These are phyloP conservation scores for Parelbella ahira DNA, from an alignment of 2,888 invertebrate genomes.

Conservation along the genomic window DNA sequence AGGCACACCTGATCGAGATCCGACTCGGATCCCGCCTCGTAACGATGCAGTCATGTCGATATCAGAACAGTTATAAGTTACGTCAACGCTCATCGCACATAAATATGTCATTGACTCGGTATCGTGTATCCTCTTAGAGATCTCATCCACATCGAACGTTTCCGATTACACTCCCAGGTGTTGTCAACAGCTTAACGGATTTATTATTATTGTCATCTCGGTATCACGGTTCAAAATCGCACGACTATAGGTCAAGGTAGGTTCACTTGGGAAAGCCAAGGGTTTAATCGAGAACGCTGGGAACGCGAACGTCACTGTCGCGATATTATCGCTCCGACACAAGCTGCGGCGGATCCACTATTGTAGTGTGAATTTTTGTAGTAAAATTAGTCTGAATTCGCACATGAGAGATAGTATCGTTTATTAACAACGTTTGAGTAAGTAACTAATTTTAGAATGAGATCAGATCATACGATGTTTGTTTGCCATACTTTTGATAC, in stretches of 20 bases:
- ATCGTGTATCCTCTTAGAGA: conserved; percentile 30
- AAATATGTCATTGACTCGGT: conserved; percentile 33
- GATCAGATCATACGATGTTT: conserved; percentile 37
- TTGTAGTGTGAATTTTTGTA: conserved; percentile 51
- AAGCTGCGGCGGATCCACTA: conserved; percentile 33
- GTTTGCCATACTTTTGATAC: too few relatives aligned
- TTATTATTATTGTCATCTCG: conserved; percentile 28
- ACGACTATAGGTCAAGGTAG: conserved; percentile 24
- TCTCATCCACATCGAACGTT: conserved; percentile 31
- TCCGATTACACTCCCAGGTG: conserved; percentile 32
- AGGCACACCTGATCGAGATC: conserved; percentile 60
- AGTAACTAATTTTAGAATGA: conserved; percentile 52
- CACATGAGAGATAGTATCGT: conserved; percentile 42
- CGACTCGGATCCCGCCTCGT: conserved; percentile 38
- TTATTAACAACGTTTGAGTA: conserved; percentile 50
- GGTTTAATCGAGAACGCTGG: conserved; percentile 43
- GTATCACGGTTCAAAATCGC: conserved; percentile 31
- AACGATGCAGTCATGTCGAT: conserved; percentile 28
- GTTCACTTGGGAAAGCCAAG: conserved; percentile 27
- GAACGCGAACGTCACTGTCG: conserved; percentile 30
- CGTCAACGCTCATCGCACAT: conserved; percentile 32
- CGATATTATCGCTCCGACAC: conserved; percentile 44
- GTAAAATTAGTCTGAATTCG: too few relatives aligned
- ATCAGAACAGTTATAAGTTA: conserved; percentile 15
- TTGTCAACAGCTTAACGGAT: conserved; percentile 28